A percentile compares a stretch with the other conserved stretches of the same genome.
Evolutionary conservation across 2,888 invertebrate genomes (phyloP).

Genomic region (Acleris emargana): DNA sequence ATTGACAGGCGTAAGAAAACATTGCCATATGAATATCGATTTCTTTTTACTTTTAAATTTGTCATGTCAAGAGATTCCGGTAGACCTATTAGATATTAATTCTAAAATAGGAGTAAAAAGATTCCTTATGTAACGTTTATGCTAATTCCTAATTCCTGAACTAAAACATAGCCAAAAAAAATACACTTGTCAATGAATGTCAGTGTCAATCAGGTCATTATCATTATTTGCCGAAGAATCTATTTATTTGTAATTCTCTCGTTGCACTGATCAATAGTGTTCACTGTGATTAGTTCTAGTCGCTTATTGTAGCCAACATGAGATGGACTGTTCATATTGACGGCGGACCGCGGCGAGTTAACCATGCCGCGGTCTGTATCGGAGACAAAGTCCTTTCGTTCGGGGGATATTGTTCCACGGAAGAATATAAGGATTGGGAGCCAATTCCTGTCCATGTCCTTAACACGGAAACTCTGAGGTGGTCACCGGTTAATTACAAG

Average conservation of each 20-base stretch:
- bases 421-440: constrained; percentile 88
- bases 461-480: constrained; percentile 87
- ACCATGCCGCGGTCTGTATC: constrained; percentile 94
- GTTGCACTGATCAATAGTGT: constrained; percentile 19
- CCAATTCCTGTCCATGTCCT: constrained; percentile 95
- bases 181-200: constrained; percentile 16
- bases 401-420: constrained; percentile 95
- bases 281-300: constrained; percentile 10
- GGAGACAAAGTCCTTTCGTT: constrained; percentile 93
- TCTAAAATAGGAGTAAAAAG: too few relatives aligned
- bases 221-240: constrained; percentile 3
- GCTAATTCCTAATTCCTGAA: too few relatives aligned
- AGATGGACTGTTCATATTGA: constrained; percentile 93
- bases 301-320: constrained; percentile 72
- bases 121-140: neutral
- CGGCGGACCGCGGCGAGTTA: constrained; percentile 95
- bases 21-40: too few relatives aligned
- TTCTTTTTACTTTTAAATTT: too few relatives aligned
- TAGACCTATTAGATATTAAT: too few relatives aligned
- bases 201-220: constrained; percentile 15
- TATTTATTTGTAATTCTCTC: constrained; percentile 24
- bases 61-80: too few relatives aligned
- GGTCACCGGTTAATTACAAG: constrained; percentile 82
- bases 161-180: too few relatives aligned
- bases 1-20: too few relatives aligned